Conservation (phyloP, 2,113 vertebrate species). For the Amazona guildingii region DNA sequence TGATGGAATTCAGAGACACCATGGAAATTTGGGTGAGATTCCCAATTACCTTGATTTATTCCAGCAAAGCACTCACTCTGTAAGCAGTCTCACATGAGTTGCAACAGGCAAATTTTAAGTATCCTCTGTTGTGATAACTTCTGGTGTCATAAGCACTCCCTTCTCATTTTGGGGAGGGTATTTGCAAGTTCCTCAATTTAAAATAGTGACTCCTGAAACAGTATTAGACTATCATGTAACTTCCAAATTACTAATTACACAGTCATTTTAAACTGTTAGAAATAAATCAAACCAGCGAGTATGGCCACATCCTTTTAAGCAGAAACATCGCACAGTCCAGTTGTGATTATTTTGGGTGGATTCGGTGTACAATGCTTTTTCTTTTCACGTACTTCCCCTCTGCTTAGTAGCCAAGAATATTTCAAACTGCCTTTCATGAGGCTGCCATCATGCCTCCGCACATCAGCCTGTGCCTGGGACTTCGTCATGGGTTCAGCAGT, state of each 20-base stretch:
- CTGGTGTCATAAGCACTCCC: not conserved
- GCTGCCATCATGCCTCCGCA: not conserved
- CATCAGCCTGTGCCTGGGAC: not conserved
- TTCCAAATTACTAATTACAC: not conserved
- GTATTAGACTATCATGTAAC: not conserved
- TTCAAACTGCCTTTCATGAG: not conserved
- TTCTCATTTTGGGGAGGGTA: not conserved
- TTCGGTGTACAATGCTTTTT: not conserved
- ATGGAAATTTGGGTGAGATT: not conserved
- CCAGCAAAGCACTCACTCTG: not conserved
- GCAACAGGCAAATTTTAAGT: not conserved
- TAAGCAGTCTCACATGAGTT: not conserved
- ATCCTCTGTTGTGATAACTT: not conserved
- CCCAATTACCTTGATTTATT: not conserved
- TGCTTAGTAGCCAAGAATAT: not conserved
- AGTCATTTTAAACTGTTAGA: not conserved
- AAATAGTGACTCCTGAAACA: not conserved
- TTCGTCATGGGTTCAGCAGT: no score
- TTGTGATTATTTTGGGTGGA: not conserved
- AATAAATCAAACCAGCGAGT: rapidly evolving
- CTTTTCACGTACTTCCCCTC: not conserved
- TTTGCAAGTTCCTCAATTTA: not conserved
- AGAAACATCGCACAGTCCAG: not conserved
- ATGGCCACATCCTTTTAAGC: not conserved
- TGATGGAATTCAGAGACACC: not conserved